Base-by-base conservation (phyloP, 2,797 vertebrate species). In the Oryzias sinensis region DNA sequence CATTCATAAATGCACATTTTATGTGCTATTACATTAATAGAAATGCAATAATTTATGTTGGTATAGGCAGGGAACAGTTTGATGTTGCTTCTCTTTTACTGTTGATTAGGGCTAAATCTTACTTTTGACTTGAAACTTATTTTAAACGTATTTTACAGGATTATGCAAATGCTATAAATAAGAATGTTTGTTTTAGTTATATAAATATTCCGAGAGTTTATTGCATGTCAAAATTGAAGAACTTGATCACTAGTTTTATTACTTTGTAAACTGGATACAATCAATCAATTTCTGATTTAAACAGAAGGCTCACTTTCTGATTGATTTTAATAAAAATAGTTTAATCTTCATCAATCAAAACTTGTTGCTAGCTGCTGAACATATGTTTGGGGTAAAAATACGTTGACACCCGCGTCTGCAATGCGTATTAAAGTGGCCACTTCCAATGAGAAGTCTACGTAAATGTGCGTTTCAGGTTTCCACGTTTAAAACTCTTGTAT, bases 221-320 rank as follows among this genome's bases (percentile, higher is more conserved):
- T 88, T 88, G 86, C 81, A 74, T 90, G 90, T 92, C 86, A 89
- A 74, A 80, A 81, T 82, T 87, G 78, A 87, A 75, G 74, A 82
- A 65, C 75, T 89, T 88, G 85, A 91, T 92, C 84, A 82, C 83
- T 83, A 72, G 76, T 81, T 91, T 92, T 90, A 90, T 81, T 73
- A 82, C 85, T 85, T 83, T 82, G 81, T 83, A 84, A 90, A 90
- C 85, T 80, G 71, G 70, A 90, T 82, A 89, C 85, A 85, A 89
- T 90, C 88, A 92, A 91, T 92, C 85, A 90, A 77, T 73, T 78
- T 83, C 81, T 81, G 80, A 89, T 91, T 91, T 81, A 87, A 89
- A 86, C 87, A 68, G 68, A 87, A 88, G 87, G 60, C 71, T 68
- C 78, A 77, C 74, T 54, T 70, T 79, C 71, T 70, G 79, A 81